A percentile compares a stretch with the other conserved stretches of the same genome.
Evolutionary conservation across 1,140 invertebrate species (phyloP).

Genomic region (Telenomus remus): DNA sequence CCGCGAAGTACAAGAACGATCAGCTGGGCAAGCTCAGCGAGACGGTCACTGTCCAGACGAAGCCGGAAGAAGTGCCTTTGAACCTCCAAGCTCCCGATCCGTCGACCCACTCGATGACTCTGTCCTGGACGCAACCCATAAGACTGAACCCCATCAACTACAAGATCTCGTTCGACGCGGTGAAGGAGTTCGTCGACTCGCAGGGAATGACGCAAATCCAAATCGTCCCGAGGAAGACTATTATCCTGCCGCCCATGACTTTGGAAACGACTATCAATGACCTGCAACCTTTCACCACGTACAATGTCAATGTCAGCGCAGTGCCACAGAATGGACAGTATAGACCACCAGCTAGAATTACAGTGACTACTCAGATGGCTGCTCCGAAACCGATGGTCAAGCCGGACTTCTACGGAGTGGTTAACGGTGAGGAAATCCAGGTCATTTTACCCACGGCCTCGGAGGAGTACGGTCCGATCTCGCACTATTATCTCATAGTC

Average conservation of each 20-base stretch:
- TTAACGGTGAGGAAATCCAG: conserved; percentile 88
- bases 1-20: conserved; percentile 85
- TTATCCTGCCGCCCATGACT: conserved; percentile 82
- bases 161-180: conserved; percentile 93
- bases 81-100: conserved; percentile 90
- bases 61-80: conserved; percentile 92
- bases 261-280: conserved; percentile 88
- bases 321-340: conserved; percentile 89
- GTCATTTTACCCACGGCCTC: conserved; percentile 95
- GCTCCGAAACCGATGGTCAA: conserved; percentile 97
- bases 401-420: conserved; percentile 93
- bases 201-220: conserved; percentile 93
- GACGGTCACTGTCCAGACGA: conserved; percentile 90
- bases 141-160: conserved; percentile 92
- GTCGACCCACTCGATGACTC: conserved; percentile 91
- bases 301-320: conserved; percentile 95
- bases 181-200: conserved; percentile 96
- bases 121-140: conserved; percentile 95
- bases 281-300: conserved; percentile 94
- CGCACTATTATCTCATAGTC: conserved; percentile 97
- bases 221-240: conserved; percentile 83
- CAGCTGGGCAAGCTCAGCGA: conserved; percentile 82
- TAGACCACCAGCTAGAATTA: conserved; percentile 93
- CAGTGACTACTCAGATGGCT: conserved; percentile 96
- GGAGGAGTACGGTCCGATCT: conserved; percentile 99